Percentiles rank a stretch among this genome's conserved stretches.
Conservation (phyloP, 2,797 vertebrate species). For the Bradypodion pumilum region DNA sequence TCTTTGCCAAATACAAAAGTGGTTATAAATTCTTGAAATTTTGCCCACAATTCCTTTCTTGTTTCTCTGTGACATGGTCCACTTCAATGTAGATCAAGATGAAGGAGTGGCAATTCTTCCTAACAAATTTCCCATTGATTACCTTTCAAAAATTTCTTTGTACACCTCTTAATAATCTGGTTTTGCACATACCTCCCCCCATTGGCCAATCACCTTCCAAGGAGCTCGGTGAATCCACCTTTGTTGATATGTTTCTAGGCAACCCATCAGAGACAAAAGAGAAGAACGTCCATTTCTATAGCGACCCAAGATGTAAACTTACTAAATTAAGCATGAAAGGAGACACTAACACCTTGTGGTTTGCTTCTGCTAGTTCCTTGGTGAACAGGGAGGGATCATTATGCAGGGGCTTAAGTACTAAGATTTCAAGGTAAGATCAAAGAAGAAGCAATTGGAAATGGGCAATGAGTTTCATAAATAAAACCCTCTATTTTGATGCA, state of each 20-base stretch:
- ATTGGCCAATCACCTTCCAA: conserved; percentile 25
- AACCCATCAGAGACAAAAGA: conserved; percentile 49
- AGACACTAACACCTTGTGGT: not conserved
- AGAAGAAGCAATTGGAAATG: not conserved
- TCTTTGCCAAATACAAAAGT: not conserved
- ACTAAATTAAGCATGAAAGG: conserved; percentile 26
- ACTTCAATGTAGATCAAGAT: not conserved
- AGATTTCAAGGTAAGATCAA: conserved; percentile 29
- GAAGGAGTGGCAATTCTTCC: not conserved
- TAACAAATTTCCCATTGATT: not conserved
- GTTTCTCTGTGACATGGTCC: not conserved
- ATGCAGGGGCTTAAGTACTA: conserved; percentile 8
- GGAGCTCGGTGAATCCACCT: conserved; percentile 21
- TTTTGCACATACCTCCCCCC: not conserved
- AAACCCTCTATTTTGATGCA: accelerated
- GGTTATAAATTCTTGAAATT: not conserved
- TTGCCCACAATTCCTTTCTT: not conserved
- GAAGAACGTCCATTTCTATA: conserved; percentile 14
- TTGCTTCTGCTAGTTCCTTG: conserved; percentile 18
- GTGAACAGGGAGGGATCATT: not conserved
- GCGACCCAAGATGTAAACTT: conserved; percentile 23
- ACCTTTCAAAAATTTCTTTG: not conserved
- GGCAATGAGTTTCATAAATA: accelerated
- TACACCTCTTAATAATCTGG: not conserved
- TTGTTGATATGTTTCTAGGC: conserved; percentile 63